Evolutionary conservation across 2,888 invertebrate genomes (phyloP).

Genomic region (Minunthozetes semirufus): DNA sequence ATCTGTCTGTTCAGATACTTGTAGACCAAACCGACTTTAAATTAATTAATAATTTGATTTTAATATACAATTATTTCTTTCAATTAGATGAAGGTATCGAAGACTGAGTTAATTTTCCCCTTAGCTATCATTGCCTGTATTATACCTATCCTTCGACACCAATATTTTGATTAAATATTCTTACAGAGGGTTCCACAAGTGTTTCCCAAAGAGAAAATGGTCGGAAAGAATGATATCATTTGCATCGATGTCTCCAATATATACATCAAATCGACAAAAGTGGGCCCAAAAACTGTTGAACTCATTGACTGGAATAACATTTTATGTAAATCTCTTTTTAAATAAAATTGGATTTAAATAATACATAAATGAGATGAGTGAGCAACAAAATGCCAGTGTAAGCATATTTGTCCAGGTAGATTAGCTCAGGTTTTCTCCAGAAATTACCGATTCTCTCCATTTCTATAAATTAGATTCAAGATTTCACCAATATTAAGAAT

Average conservation of each 20-base stretch:
- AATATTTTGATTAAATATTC: too few species aligned
- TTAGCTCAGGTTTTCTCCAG: neutral
- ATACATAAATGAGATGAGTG: neutral
- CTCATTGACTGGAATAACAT: neutral
- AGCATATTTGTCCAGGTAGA: neutral
- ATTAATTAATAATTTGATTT: too few species aligned
- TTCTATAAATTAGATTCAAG: too few species aligned
- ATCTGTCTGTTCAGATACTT: neutral
- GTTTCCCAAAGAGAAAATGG: neutral
- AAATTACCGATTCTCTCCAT: neutral
- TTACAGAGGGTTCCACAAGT: neutral
- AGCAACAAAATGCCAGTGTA: neutral
- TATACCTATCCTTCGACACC: too few species aligned
- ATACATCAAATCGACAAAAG: neutral
- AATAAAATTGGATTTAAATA: too few species aligned
- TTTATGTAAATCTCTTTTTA: too few species aligned
- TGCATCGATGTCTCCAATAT: neutral
- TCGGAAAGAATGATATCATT: neutral
- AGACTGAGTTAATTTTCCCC: too few species aligned
- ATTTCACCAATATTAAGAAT: too few species aligned
- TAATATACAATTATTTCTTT: too few species aligned
- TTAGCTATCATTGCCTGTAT: too few species aligned
- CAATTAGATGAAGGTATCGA: too few species aligned
- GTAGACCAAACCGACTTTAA: neutral
- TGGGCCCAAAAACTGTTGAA: neutral